Percentiles rank a stretch among this genome's conserved stretches.
Conservation (phyloP, 2,888 invertebrate species). For the Macrophya annulata region DNA sequence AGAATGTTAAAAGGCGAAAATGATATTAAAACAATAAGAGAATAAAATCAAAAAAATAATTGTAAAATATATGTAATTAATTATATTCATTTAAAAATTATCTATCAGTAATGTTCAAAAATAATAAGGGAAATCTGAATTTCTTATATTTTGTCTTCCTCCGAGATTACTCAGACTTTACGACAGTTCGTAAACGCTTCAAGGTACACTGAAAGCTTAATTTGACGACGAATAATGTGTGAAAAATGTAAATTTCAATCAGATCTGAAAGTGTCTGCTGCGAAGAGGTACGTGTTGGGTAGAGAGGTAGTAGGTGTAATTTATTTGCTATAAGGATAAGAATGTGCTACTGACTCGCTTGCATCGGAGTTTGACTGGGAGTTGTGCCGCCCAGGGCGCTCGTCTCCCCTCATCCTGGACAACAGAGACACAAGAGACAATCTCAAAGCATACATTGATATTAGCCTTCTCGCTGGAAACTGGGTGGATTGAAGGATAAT, state of each 20-base stretch:
- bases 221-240: not conserved
- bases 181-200: not conserved
- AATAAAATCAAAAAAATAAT: conserved; percentile 3
- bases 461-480: conserved; percentile 50
- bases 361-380: conserved; percentile 60
- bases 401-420: conserved; percentile 62
- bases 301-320: conserved; percentile 56
- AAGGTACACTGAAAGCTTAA: not conserved
- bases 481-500: conserved; percentile 33
- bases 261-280: conserved; percentile 52
- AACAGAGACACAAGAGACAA: conserved; percentile 58
- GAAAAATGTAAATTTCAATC: not conserved
- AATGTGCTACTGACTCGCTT: conserved; percentile 62
- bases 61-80: not conserved
- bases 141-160: not conserved
- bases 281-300: conserved; percentile 40
- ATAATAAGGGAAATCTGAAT: not conserved
- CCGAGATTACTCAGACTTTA: not conserved
- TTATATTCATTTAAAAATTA: not conserved
- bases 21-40: not conserved
- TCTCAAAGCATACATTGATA: conserved; percentile 54
- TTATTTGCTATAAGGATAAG: conserved; percentile 58
- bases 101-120: not conserved
- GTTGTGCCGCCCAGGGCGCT: conserved; percentile 61
- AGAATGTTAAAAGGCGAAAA: not conserved